Evolutionary conservation across 2,797 vertebrate genomes (phyloP).

Genomic region (Cuniculus paca): DNA sequence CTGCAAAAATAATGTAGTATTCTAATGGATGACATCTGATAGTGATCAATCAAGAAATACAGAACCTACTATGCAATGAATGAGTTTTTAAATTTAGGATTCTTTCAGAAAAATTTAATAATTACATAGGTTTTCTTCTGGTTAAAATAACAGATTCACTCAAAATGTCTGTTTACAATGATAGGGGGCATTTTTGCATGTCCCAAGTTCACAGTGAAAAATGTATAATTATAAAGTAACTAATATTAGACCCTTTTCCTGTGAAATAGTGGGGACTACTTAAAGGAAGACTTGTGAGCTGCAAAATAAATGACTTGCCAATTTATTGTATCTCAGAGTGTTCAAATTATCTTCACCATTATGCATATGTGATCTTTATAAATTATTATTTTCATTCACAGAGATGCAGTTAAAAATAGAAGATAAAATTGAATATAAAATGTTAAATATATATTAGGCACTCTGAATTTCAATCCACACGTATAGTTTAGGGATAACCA

Average conservation of each 20-base stretch:
- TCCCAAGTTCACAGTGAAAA: not conserved
- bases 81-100: not conserved
- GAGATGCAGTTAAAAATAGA: not conserved
- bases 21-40: not conserved
- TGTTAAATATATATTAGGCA: not conserved
- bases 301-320: slow-evolving; percentile 16
- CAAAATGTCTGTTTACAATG: not conserved
- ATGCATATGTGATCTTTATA: not conserved
- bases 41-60: not conserved
- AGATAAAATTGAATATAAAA: not conserved
- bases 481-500: not conserved
- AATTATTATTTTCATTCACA: not conserved
- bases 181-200: not conserved
- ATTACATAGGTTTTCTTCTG: not conserved
- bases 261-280: not conserved
- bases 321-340: not conserved
- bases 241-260: not conserved
- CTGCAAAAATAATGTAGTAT: not conserved
- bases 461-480: not conserved
- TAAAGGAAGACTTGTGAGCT: not conserved
- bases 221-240: not conserved
- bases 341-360: not conserved
- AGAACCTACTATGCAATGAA: not conserved
- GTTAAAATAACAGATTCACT: not conserved
- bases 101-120: not conserved